These are phyloP conservation scores for Rhagium mordax DNA, from an alignment of 2,888 invertebrate genomes.

Conservation along the genomic window DNA sequence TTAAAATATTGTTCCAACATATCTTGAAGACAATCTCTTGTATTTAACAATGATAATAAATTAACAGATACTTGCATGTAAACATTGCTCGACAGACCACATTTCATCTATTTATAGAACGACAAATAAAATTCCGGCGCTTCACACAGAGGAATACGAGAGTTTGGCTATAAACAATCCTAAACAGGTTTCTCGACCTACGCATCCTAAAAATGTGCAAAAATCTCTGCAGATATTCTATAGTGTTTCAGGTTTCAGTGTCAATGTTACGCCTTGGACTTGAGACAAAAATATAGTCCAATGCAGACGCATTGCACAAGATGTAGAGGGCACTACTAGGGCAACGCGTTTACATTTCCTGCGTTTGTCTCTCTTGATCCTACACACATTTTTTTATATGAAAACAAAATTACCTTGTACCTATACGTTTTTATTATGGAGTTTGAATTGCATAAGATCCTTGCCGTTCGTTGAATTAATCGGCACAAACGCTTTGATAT, in stretches of 20 bases:
- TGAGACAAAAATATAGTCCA: neutral
- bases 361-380: too few species aligned
- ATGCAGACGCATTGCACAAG: neutral
- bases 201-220: neutral
- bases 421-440: too few species aligned
- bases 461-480: too few species aligned
- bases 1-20: too few species aligned
- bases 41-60: too few species aligned
- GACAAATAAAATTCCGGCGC: neutral
- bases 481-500: too few species aligned
- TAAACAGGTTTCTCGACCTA: neutral
- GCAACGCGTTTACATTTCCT: too few species aligned
- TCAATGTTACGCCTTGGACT: neutral
- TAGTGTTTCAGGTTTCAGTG: neutral
- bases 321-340: neutral
- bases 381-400: too few species aligned
- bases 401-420: too few species aligned
- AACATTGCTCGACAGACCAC: neutral
- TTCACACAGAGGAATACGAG: neutral
- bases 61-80: neutral
- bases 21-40: too few species aligned
- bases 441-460: too few species aligned
- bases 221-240: neutral
- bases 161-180: neutral
- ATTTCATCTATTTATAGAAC: constrained; percentile 9